These are phyloP conservation scores for Platichthys stellatus DNA, from an alignment of 2,113 vertebrate species.

Conservation along the genomic window DNA sequence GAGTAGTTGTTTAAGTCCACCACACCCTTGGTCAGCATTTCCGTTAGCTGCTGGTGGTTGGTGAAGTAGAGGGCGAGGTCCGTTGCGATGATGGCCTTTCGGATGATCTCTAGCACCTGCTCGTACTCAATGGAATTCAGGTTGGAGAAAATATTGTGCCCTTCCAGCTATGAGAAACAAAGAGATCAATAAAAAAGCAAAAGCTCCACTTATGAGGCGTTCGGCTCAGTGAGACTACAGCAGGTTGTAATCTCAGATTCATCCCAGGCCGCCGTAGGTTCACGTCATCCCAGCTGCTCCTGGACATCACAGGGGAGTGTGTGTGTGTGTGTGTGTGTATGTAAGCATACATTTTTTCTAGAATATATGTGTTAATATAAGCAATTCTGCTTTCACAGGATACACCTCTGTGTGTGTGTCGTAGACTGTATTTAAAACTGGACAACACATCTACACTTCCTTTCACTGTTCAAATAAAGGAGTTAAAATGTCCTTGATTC, in stretches of 20 bases:
- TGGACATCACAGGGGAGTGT: constrained; percentile 17
- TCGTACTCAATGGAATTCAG: constrained; percentile 97
- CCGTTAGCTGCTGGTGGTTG: constrained; percentile 94
- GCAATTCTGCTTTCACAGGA: too few relatives aligned
- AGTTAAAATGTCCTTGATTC: too few relatives aligned
- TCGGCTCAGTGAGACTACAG: constrained; percentile 71
- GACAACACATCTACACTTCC: too few relatives aligned
- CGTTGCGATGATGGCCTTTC: constrained; percentile 98
- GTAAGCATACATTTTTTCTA: neutral
- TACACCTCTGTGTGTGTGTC: too few relatives aligned
- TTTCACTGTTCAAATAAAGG: too few relatives aligned
- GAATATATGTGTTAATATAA: too few relatives aligned
- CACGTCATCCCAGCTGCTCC: constrained; percentile 11
- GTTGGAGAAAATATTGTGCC: constrained; percentile 99
- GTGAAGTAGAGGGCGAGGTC: constrained; percentile 98
- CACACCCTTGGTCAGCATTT: constrained; percentile 84
- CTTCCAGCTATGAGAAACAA: constrained; percentile 96
- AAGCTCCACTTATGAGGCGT: constrained; percentile 84
- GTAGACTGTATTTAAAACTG: too few relatives aligned
- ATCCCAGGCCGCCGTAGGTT: neutral
- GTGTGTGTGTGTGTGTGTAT: neutral
- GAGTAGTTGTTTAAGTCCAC: constrained; percentile 94
- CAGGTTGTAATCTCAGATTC: constrained; percentile 41
- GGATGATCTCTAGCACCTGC: constrained; percentile 98
- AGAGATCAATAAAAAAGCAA: constrained; percentile 88